Percentiles rank a stretch among this genome's conserved stretches.
These are phyloP conservation scores for Muscicapa comitata DNA, from an alignment of 2,797 vertebrate species.

Conservation along the genomic window DNA sequence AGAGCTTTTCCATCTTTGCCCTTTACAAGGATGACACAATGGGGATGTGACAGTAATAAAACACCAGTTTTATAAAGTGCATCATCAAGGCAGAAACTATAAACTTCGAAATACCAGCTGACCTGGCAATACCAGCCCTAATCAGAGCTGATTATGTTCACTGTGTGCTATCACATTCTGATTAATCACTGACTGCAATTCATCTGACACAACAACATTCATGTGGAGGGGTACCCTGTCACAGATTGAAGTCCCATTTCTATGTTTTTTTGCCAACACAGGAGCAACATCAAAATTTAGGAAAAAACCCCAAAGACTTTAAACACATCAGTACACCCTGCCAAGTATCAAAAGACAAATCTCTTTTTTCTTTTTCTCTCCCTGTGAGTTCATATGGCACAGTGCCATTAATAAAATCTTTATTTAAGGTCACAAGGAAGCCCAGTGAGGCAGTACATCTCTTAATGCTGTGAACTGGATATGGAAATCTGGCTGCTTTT, in stretches of 20 bases:
- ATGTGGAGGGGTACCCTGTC: neutral
- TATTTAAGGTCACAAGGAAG: neutral
- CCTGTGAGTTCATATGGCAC: neutral
- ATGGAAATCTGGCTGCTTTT: neutral
- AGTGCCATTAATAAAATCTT: neutral
- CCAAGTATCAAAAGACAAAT: neutral
- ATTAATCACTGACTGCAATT: neutral
- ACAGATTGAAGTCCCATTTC: neutral
- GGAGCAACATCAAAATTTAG: neutral
- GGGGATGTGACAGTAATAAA: neutral
- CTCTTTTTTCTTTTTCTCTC: accelerated
- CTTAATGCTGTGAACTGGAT: neutral
- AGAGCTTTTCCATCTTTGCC: neutral
- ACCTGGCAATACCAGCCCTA: neutral
- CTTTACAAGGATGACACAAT: neutral
- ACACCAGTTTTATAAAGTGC: neutral
- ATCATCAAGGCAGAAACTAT: neutral
- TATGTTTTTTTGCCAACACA: neutral
- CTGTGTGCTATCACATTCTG: neutral
- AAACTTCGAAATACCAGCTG: neutral
- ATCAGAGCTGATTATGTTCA: neutral
- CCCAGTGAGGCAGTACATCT: neutral
- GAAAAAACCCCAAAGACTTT: neutral
- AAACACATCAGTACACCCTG: neutral
- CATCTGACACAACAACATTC: neutral